Conservation (phyloP, 2,113 vertebrate genomes). For the Melospiza melodia region DNA sequence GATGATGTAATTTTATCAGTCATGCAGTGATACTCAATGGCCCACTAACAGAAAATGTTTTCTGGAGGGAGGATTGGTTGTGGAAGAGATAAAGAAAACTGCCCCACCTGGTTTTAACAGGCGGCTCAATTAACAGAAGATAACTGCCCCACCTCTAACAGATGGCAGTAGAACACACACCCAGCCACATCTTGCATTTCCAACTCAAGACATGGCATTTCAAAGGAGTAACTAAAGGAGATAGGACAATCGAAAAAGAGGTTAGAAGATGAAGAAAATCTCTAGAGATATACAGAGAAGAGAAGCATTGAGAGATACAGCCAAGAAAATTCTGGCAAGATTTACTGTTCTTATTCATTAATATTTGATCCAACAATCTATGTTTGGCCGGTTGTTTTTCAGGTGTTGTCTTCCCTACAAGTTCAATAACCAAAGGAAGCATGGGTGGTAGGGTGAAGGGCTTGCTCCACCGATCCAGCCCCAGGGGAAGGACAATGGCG, state of each 20-base stretch:
- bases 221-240: neutral
- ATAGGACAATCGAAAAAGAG: neutral
- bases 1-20: neutral
- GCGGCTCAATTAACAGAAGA: neutral
- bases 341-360: neutral
- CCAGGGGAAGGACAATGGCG: fast-evolving
- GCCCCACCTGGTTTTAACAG: neutral
- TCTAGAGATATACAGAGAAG: neutral
- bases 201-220: neutral
- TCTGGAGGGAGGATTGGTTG: neutral
- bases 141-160: neutral
- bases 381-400: neutral
- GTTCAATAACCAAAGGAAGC: neutral
- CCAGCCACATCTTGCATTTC: neutral
- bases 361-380: neutral
- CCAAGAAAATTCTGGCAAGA: neutral
- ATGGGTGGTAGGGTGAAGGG: fast-evolving
- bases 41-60: neutral
- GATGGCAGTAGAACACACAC: neutral
- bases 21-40: neutral
- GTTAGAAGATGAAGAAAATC: neutral
- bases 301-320: neutral
- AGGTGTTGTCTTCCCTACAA: neutral
- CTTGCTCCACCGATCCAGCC: neutral
- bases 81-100: neutral